Evolutionary conservation across 53 echinoderm and acorn worm genomes (phyloP).

Genomic region (Stichopus horrens): DNA sequence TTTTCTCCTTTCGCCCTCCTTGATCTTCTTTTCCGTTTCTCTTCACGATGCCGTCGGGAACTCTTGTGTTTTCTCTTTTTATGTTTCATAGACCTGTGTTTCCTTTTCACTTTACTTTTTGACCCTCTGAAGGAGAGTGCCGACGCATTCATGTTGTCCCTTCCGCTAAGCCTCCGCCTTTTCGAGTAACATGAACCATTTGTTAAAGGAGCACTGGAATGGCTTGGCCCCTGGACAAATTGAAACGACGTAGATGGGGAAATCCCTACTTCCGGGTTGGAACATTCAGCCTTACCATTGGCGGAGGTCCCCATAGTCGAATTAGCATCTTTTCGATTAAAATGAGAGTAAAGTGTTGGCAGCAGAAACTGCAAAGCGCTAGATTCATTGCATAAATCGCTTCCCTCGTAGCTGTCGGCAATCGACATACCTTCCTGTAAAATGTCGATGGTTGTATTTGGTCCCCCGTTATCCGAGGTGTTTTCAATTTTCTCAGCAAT

Average conservation of each 20-base stretch:
- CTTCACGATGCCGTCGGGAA: slow-evolving; percentile 21
- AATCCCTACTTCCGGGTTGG: slow-evolving; percentile 50
- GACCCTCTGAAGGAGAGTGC: slow-evolving; percentile 50
- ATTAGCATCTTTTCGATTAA: slow-evolving; percentile 30
- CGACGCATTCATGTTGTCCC: not conserved
- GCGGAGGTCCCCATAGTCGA: slow-evolving; percentile 29
- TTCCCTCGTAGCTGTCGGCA: slow-evolving; percentile 66
- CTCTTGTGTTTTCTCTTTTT: slow-evolving; percentile 58
- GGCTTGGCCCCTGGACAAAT: slow-evolving; percentile 47
- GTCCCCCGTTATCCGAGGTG: slow-evolving; percentile 73
- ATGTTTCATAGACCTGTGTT: slow-evolving; percentile 45
- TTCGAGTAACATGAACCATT: slow-evolving; percentile 23
- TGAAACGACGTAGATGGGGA: slow-evolving; percentile 34
- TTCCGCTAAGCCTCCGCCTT: not conserved
- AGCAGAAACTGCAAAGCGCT: slow-evolving; percentile 70
- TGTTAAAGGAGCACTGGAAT: not conserved
- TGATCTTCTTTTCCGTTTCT: slow-evolving; percentile 15
- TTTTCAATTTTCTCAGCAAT: slow-evolving; percentile 85
- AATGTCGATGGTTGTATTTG: slow-evolving; percentile 72
- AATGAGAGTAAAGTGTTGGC: slow-evolving; percentile 61
- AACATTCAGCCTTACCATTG: slow-evolving; percentile 47
- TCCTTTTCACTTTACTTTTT: slow-evolving; percentile 79
- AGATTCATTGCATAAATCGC: slow-evolving; percentile 44
- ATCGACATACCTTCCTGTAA: slow-evolving; percentile 96
- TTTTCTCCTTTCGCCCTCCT: not conserved